Base-by-base conservation (phyloP, 2,113 vertebrate species). In the Rhipidura dahli region DNA sequence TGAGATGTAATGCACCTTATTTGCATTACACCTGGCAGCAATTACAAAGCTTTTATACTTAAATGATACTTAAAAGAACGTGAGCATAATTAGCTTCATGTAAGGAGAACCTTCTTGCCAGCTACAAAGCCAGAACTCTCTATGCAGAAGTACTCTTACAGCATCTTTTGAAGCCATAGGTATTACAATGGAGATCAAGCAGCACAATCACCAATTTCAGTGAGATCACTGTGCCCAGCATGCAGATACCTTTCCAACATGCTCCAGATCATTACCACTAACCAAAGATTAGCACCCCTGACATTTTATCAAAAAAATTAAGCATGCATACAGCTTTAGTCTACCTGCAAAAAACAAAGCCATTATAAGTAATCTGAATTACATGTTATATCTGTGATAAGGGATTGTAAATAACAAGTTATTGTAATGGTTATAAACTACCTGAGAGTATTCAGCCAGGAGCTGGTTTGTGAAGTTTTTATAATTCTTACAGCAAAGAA, bases 331-430 rank as follows among this genome's bases (percentile, higher is more conserved):
- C 96, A 98, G 83, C 98, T 98, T 86, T 97, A 98, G 87, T 93
- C 96, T 90, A 98, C 97, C 87, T 98, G 98, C 83, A 97, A 97
- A 97, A 95, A 98, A n/a, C 63, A 83, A 68, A 84, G 8, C 14
- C 2, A 21, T 50, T 3, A 65, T 9, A 66, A 60, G 54, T 44
- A 63, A 79, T n/a, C 19, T 33, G 9, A 76, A 80, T 63, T 30
- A 39, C 6, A 8, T 5, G 6, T 49, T 49, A 63, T 15, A 78
- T 51, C 22, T 96, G 64, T 37, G 83, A 50, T 24, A 83, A 82
- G 3, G 5, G 78, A 51, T 10, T 90, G 35, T 15, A 77, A 73
- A 81, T 23, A 65, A 15, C 13, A 53, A 63, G 28, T 54, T 60
- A 83, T 47, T 54, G 31, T 44, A 39, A 63, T 10, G 3, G 24